phyloP scores from a whole-genome alignment of 1,140 invertebrate genomes.

The Hylaeus volcanicus region DNA sequence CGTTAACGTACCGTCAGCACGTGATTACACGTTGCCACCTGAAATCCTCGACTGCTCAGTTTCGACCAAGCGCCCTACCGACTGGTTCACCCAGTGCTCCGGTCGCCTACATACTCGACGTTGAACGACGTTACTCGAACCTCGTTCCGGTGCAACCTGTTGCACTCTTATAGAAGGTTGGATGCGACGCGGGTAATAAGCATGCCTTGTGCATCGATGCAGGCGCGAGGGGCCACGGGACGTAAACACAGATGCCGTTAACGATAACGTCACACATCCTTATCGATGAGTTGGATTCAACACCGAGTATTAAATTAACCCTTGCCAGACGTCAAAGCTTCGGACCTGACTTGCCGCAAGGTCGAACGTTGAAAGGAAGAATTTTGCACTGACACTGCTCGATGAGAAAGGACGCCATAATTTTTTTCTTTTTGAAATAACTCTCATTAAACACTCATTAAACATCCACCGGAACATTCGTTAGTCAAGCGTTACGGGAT shows the following conservation, averaged over 20 bases:
- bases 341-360: too few relatives aligned
- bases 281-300: neutral
- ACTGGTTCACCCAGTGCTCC: constrained; percentile 46
- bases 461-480: too few relatives aligned
- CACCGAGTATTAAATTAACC: too few relatives aligned
- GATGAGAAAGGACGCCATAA: too few relatives aligned
- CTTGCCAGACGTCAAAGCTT: too few relatives aligned
- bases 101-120: constrained; percentile 44
- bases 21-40: constrained; percentile 13
- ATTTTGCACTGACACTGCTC: too few relatives aligned
- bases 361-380: neutral
- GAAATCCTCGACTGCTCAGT: constrained; percentile 8
- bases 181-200: constrained; percentile 21
- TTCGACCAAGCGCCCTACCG: constrained; percentile 36
- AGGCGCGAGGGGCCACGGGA: neutral
- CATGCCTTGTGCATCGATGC: neutral
- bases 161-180: constrained; percentile 1
- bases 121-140: constrained; percentile 28
- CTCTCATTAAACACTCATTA: too few relatives aligned
- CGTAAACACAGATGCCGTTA: neutral
- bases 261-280: neutral
- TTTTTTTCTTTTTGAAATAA: too few relatives aligned
- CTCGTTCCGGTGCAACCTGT: constrained; percentile 11
- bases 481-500: too few relatives aligned
- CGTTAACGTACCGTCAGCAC: constrained; percentile 13